Conservation (phyloP, 2,797 vertebrate species). For the Poecilia velifera region DNA sequence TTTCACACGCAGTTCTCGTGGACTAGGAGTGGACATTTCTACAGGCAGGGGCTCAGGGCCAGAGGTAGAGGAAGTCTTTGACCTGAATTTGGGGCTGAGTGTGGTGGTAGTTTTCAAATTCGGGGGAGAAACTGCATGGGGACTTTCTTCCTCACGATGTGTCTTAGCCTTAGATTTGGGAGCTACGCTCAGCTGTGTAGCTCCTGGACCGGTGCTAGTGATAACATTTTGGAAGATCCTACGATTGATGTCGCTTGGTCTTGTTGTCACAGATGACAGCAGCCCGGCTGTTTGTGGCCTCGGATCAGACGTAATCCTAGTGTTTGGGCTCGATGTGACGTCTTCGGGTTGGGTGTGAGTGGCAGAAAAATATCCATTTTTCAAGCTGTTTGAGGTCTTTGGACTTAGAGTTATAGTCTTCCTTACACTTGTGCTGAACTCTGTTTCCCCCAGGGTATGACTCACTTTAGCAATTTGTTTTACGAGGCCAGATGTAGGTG, state of each 20-base stretch:
- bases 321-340: conserved; percentile 45
- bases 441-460: conserved; percentile 30
- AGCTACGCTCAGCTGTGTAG: conserved; percentile 28
- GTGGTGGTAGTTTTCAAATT: conserved; percentile 26
- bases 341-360: conserved; percentile 14
- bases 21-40: conserved; percentile 56
- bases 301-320: conserved; percentile 56
- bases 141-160: conserved; percentile 22
- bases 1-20: conserved; percentile 80
- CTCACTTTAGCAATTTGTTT: conserved; percentile 32
- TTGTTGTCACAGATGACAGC: conserved; percentile 53
- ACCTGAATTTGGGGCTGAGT: conserved; percentile 37
- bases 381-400: conserved; percentile 43
- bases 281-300: conserved; percentile 52
- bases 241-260: conserved; percentile 45
- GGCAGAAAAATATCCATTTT: conserved; percentile 23
- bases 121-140: conserved; percentile 10
- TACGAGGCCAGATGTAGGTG: conserved; percentile 36
- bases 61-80: conserved; percentile 34
- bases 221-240: conserved; percentile 33
- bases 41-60: conserved; percentile 17
- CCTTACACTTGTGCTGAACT: conserved; percentile 33
- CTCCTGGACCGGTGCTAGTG: conserved; percentile 43
- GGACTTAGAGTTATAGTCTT: conserved; percentile 37
- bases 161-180: conserved; percentile 14